Evolutionary conservation across 2,113 vertebrate species (phyloP), one percentile per base, ranked within the genome.

Genomic region (Boulengeromyrus knoepffleri): DNA sequence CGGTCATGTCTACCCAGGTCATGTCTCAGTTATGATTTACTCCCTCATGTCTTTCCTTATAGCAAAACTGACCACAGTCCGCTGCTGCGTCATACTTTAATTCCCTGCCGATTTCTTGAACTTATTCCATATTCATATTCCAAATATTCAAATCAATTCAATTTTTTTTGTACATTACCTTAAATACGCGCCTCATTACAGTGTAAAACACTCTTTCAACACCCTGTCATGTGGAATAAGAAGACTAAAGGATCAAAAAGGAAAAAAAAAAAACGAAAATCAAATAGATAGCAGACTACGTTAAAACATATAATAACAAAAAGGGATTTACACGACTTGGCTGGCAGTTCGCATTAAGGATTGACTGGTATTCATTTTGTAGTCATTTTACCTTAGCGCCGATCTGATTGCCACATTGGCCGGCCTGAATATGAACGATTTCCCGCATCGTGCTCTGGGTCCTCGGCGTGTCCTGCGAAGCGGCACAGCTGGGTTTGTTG

Each of bases 401-500:
- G 74, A 94, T 93, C 89, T 94, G 93, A 87, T 94, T 94, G 93
- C 93, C 93, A 88, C 93, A 94, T 85, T 94, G 93, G 88, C 93
- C 93, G 80, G 93, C 93, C 89, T 94, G 93, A 87, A 94, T 92
- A 49, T 94, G 93, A 45, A 94, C 92, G 45, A 94, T 94, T 88
- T 94, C 93, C 89, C 93, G 87, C 93, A 94, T 94, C 74, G 66
- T 93, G 62, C 89, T 8, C 49, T 52, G 21, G 80, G 70, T 77
- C 70, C 70, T 36, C 70, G 36, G 4, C 36, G 70, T 39, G 70
- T 77, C 27, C 70, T 39, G 70, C 31, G 70, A 39, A 77, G 31
- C 31, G 27, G 27, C 70, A 77, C 31, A 39, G 70, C 15, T 77
- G 15, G 13, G 36, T 66, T n/a, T 66, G n/a, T 66, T 66, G n/a